These are phyloP conservation scores for Cyrtorhinus lividipennis DNA, from an alignment of 1,140 invertebrate species.

Conservation along the genomic window DNA sequence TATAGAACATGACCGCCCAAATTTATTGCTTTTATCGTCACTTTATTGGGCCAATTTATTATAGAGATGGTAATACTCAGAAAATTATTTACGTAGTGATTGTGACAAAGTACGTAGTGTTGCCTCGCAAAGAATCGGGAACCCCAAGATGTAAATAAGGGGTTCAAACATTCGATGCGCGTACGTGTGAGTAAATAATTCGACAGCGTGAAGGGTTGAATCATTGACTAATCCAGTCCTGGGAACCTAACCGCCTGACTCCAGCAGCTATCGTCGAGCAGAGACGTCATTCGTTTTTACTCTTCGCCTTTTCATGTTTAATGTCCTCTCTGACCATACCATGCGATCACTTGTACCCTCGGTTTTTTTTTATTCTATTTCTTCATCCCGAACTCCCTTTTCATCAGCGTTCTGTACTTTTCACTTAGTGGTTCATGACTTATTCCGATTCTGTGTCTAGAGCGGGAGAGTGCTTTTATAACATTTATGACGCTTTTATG, in stretches of 20 bases:
- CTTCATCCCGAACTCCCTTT: not conserved
- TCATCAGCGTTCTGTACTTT: not conserved
- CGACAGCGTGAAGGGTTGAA: not conserved
- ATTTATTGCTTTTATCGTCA: no score
- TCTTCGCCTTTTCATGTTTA: not conserved
- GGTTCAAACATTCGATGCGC: not conserved
- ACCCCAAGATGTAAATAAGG: not conserved
- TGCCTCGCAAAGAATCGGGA: not conserved
- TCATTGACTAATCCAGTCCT: not conserved
- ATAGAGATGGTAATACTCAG: no score
- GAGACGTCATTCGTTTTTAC: not conserved
- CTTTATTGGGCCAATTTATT: no score
- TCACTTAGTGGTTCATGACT: not conserved
- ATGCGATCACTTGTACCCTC: not conserved
- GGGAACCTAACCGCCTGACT: not conserved
- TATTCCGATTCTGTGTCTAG: not conserved
- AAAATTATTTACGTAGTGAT: no score
- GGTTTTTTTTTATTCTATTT: conserved; percentile 3
- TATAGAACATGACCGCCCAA: no score
- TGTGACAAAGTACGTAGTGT: no score
- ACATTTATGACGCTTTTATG: no score
- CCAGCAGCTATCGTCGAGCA: not conserved
- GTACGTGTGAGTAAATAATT: not conserved
- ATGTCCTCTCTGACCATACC: not conserved
- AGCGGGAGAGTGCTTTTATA: not conserved